Conservation (phyloP, 2,113 vertebrate genomes). For the Pachyramphus minor region DNA sequence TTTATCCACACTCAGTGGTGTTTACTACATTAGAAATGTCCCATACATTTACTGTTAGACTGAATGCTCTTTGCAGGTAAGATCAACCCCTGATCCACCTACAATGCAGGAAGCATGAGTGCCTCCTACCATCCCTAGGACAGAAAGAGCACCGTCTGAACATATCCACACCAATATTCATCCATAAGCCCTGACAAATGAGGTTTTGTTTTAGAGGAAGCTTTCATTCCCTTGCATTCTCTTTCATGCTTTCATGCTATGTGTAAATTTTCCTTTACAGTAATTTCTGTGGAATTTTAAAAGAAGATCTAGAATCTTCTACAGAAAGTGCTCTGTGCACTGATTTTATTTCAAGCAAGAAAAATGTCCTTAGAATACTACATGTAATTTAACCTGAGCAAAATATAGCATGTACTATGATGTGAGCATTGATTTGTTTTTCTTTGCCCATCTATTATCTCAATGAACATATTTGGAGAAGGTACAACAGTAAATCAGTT, state of each 20-base stretch:
- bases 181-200: fast-evolving
- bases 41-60: fast-evolving
- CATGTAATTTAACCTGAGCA: not conserved
- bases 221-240: not conserved
- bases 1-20: not conserved
- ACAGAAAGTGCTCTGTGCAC: not conserved
- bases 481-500: not conserved
- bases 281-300: not conserved
- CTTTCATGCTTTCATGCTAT: not conserved
- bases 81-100: fast-evolving
- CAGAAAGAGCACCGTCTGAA: not conserved
- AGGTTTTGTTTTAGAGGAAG: not conserved
- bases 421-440: not conserved
- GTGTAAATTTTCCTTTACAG: not conserved
- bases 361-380: not conserved
- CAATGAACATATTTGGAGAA: not conserved
- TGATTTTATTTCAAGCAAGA: not conserved
- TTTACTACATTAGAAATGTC: not conserved
- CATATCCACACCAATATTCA: fast-evolving
- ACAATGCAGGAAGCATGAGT: not conserved
- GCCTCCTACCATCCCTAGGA: not conserved
- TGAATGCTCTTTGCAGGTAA: not conserved
- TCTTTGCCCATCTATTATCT: not conserved
- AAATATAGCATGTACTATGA: not conserved
- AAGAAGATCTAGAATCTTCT: not conserved